Evolutionary conservation across 2,113 vertebrate genomes (phyloP).

Genomic region (Anolis carolinensis): DNA sequence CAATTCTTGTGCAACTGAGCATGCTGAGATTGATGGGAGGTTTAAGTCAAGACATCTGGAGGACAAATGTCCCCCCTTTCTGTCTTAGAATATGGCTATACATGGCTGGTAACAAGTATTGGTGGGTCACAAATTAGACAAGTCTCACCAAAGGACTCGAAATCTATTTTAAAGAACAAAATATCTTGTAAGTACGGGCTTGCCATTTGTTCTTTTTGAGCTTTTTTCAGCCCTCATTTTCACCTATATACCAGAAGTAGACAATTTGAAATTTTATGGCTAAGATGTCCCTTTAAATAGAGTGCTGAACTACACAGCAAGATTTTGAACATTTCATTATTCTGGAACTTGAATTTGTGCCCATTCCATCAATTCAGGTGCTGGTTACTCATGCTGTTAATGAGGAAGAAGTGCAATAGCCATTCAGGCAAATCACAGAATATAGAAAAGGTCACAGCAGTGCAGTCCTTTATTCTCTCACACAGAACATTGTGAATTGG

Average conservation of each 20-base stretch:
- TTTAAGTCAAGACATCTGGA: background rate
- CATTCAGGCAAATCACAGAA: conserved; percentile 62
- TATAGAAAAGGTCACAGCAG: conserved; percentile 66
- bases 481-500: conserved; percentile 49
- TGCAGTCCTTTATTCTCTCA: conserved; percentile 57
- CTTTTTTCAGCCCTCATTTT: conserved; percentile 35
- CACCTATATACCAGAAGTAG: conserved; percentile 13
- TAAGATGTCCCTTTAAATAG: conserved; percentile 38
- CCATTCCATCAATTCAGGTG: conserved; percentile 52
- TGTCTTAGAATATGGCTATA: background rate
- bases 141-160: background rate
- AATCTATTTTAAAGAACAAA: background rate
- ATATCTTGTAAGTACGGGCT: background rate
- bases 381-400: conserved; percentile 53
- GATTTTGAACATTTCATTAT: conserved; percentile 44
- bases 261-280: conserved; percentile 46
- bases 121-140: background rate
- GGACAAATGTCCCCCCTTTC: background rate
- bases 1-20: background rate
- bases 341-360: conserved; percentile 54
- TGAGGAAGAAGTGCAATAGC: conserved; percentile 42
- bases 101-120: background rate
- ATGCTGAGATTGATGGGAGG: background rate
- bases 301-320: conserved; percentile 10
- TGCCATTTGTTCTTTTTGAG: background rate